Base-by-base conservation (phyloP, 1,140 invertebrate species). In the Drosophila bifasciata region DNA sequence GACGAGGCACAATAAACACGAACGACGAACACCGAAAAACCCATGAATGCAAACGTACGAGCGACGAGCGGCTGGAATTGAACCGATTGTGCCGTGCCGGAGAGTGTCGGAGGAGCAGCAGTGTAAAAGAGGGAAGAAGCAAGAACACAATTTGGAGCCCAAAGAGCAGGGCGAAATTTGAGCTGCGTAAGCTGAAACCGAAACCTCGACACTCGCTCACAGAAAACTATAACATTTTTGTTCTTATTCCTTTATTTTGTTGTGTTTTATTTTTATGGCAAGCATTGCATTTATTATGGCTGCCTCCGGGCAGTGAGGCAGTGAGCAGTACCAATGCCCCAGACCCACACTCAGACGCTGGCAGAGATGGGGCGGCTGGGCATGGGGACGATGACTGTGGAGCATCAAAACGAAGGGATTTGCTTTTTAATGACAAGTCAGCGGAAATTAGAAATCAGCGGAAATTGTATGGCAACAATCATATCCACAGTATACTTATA, bases 401-500 rank as follows among this genome's bases (percentile, higher is more conserved):
- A 67, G 60, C 64, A 84, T 84, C 85, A 76, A 84, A 78, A 71
- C 48, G 61, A 60, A 57, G 62, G 62, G 76, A 76, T 79, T 85
- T 76, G 40, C 56, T 63, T 62, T 80, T 80, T 77, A 88, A 79
- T 71, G 83, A 66, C 75, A 56, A 71, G 69, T 77, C 70, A 69
- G 80, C 84, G 83, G 83, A 86, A 86, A 86, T 86, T 86, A 86
- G 83, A 88, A 86, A 88, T 86, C 83, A 74, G 61, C 83, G 83
- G 83, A 86, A 83, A 86, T 71, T 83, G 78, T 77, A 57, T 57
- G 66, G 73, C 77, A 71, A 69, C 64, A 68, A 66, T 71, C 68
- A 71, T 68, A 62, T 57, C 19, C 51, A 46, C 43, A 57, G 51
- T 62, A 57, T 46, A 61, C 40, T n/a, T n/a, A 44, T 75, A 57